Evolutionary conservation across 2,888 invertebrate genomes (phyloP), one percentile per base, ranked within the genome.

Genomic region (Acleris literana): DNA sequence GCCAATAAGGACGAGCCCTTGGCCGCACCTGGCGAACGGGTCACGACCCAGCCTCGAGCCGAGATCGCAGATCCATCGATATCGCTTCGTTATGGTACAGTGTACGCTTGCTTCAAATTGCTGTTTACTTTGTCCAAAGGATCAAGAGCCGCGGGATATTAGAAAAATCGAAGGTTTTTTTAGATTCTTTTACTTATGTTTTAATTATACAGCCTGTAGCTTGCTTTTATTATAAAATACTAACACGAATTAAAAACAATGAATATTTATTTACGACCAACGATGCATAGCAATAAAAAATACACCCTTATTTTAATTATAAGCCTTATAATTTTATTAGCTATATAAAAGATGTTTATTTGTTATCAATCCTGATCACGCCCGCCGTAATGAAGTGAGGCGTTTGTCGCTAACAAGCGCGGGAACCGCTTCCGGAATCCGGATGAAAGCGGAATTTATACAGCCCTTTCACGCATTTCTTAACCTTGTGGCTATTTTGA

Each of bases 371-470:
- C 83, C 57, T 77, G 74, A 85, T 85, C 87, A 89, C 88, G 89
- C 72, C 78, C 73, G 72, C 74, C 76, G 76, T 88, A 90, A 89
- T 88, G 86, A 88, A 90, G 85, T 85, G 86, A 83, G 82, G 80
- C 83, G 81, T 87, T 87, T 89, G 89, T 90, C 89, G 88, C 86
- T 64, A 84, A 85, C 83, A 81, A 81, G 78, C 80, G 79, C 74
- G 70, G 74, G 81, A 84, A 83, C 84, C 83, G 83, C 83, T 84
- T 86, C 87, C 79, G 82, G 83, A 85, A 88, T 87, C 85, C 82
- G 83, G 87, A 89, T 88, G 88, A 84, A 87, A 84, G 79, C 79
- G 72, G 81, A 85, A 89, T 88, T 88, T 88, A 88, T 80, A 79
- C 9, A 33, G 80, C 79, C 75, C 74, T 74, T 82, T 80, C 83